phyloP scores from a whole-genome alignment of 2,888 invertebrate genomes.

The Pachliopta kotzebuea region DNA sequence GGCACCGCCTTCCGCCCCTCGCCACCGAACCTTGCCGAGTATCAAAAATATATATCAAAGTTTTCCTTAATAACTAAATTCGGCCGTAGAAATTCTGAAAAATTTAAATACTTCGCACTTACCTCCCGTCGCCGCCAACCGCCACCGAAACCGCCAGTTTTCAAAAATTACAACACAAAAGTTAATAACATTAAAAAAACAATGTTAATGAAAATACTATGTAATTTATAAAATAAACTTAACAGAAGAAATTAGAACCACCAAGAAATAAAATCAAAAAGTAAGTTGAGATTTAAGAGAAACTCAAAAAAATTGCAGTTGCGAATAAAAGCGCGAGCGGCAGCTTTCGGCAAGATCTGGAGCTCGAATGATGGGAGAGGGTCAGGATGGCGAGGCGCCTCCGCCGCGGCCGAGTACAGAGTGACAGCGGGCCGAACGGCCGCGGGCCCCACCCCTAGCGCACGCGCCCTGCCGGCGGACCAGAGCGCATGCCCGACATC shows the following conservation, averaged over 20 bases:
- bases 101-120: constrained; percentile 37
- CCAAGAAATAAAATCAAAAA: constrained; percentile 49
- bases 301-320: constrained; percentile 56
- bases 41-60: constrained; percentile 19
- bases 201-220: constrained; percentile 39
- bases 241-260: constrained; percentile 55
- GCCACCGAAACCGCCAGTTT: constrained; percentile 26
- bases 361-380: constrained; percentile 45
- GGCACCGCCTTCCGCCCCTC: constrained; percentile 79
- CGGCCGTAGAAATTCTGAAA: constrained; percentile 29
- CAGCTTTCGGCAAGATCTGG: constrained; percentile 57
- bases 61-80: constrained; percentile 8
- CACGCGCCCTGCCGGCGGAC: constrained; percentile 54
- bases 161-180: constrained; percentile 51
- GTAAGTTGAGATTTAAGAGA: constrained; percentile 51
- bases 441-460: constrained; percentile 75
- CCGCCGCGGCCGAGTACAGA: constrained; percentile 74
- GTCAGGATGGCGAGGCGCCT: constrained; percentile 59
- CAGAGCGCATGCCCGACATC: constrained; percentile 75
- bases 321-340: constrained; percentile 59
- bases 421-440: constrained; percentile 69
- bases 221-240: constrained; percentile 37
- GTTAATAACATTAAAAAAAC: constrained; percentile 52
- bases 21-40: constrained; percentile 37
- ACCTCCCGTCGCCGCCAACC: constrained; percentile 35